Conservation (phyloP, 2,888 invertebrate genomes). For the Meteorus cinctellus region DNA sequence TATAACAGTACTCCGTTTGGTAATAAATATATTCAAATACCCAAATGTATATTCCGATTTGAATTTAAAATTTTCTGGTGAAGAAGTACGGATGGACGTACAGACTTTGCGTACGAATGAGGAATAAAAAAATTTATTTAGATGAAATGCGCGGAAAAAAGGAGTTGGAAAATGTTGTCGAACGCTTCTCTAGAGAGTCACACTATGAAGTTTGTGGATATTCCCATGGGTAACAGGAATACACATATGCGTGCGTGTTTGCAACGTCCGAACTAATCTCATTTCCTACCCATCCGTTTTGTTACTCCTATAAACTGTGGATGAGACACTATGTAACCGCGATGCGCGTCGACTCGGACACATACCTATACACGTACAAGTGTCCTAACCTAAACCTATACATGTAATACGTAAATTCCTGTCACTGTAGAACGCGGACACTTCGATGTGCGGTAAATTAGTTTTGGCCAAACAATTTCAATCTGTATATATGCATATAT, state of each 20-base stretch:
- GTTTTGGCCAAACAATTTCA: conserved; percentile 46
- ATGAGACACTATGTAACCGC: conserved; percentile 57
- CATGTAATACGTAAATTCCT: background rate
- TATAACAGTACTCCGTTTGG: background rate
- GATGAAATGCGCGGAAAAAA: background rate
- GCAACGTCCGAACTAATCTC: conserved; percentile 65
- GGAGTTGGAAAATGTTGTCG: background rate
- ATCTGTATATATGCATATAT: conserved; percentile 10
- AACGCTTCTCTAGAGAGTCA: background rate
- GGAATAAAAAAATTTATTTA: background rate
- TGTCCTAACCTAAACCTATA: background rate
- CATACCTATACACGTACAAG: conserved; percentile 11
- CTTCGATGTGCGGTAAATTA: conserved; percentile 47
- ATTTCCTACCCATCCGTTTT: conserved; percentile 50
- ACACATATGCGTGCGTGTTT: conserved; percentile 45
- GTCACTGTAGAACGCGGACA: conserved; percentile 16
- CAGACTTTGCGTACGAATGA: background rate
- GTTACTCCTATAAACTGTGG: conserved; percentile 50
- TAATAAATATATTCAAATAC: background rate
- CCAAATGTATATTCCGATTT: background rate
- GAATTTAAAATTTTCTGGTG: background rate
- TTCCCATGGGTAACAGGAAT: conserved; percentile 38
- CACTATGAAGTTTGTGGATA: conserved; percentile 41
- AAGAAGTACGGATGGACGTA: background rate
- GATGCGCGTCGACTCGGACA: conserved; percentile 1